phyloP scores from a whole-genome alignment of 2,797 vertebrate species.

The Phrynocephalus vlangalii region DNA sequence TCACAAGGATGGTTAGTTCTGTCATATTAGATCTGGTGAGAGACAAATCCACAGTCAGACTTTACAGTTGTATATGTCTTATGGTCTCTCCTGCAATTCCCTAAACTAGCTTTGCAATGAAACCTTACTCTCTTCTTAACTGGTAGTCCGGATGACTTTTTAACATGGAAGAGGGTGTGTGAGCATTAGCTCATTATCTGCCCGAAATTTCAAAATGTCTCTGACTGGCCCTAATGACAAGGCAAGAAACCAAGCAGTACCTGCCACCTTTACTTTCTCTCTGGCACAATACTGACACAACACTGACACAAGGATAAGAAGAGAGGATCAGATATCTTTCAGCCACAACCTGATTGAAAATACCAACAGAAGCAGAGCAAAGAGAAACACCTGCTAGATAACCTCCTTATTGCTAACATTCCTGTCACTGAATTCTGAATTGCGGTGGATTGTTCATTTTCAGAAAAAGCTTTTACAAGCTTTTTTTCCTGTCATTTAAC shows the following conservation, averaged over 20 bases:
- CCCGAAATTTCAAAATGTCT: no score
- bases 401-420: not conserved
- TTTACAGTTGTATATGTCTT: no score
- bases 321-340: not conserved
- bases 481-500: not conserved
- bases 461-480: not conserved
- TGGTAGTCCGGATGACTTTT: no score
- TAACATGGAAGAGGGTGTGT: no score
- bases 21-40: no score
- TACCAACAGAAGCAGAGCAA: not conserved
- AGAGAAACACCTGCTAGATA: not conserved
- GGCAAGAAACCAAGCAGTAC: not conserved
- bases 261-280: not conserved
- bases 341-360: not conserved
- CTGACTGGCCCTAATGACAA: not conserved
- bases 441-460: not conserved
- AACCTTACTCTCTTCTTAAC: no score
- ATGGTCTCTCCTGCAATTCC: no score
- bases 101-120: no score
- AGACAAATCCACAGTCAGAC: no score
- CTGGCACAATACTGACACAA: no score
- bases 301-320: not conserved
- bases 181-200: no score
- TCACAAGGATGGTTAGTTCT: no score
- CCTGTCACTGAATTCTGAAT: not conserved